phyloP scores from a whole-genome alignment of 2,797 vertebrate genomes.

The Florisuga fusca region DNA sequence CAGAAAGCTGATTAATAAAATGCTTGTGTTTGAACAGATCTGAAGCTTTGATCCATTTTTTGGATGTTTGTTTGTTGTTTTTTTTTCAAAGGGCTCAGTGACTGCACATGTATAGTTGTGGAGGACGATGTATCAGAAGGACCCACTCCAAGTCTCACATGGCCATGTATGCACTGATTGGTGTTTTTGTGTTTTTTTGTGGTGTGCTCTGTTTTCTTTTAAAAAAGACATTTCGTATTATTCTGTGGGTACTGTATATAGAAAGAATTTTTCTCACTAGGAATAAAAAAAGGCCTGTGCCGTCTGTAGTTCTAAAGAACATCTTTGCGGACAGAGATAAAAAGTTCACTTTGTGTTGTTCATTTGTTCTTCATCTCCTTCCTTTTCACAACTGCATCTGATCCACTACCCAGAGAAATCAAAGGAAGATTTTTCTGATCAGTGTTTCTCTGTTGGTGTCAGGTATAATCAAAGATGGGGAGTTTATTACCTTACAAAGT shows the following conservation, averaged over 20 bases:
- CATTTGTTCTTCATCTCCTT: conserved; percentile 23
- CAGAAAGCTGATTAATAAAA: neutral
- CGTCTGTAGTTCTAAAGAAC: conserved; percentile 11
- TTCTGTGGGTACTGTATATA: neutral
- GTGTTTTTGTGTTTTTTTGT: neutral
- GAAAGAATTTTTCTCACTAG: neutral
- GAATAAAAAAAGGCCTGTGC: neutral
- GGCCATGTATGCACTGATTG: neutral
- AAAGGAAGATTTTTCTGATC: conserved; percentile 55
- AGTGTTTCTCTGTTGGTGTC: neutral
- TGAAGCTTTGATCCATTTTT: neutral
- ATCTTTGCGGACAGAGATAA: conserved; percentile 15
- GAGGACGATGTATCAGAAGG: neutral
- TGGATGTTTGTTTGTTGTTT: neutral
- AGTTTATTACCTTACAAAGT: conserved; percentile 39
- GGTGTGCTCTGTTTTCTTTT: too few relatives aligned
- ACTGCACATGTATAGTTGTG: neutral
- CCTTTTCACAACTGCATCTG: conserved; percentile 21
- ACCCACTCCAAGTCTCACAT: neutral
- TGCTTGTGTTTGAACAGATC: neutral
- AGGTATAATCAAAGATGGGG: conserved; percentile 37
- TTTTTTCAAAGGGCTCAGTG: neutral
- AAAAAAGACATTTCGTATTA: neutral
- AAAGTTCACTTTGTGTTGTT: neutral
- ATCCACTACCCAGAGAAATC: conserved; percentile 43